Conservation (phyloP, 2,888 invertebrate genomes). For the Drosophila anomalata region DNA sequence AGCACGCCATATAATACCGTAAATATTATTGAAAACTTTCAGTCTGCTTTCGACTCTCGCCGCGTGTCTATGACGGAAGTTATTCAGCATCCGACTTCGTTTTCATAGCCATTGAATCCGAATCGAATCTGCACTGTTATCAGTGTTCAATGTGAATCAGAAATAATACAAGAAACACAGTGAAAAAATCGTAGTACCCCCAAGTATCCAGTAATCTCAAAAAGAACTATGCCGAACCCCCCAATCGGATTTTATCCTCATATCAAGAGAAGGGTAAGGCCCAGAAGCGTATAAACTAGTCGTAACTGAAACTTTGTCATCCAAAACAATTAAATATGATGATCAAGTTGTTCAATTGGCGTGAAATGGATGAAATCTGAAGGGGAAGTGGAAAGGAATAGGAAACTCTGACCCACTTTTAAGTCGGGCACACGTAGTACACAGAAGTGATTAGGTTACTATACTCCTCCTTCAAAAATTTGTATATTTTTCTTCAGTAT, state of each 20-base stretch:
- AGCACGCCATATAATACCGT: conserved; percentile 60
- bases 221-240: conserved; percentile 72
- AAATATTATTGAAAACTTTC: conserved; percentile 71
- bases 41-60: conserved; percentile 71
- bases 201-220: not conserved
- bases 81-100: conserved; percentile 11
- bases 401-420: conserved; percentile 20
- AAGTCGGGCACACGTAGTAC: not conserved
- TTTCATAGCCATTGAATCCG: conserved; percentile 4
- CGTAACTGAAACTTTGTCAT: not conserved
- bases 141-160: conserved; percentile 24
- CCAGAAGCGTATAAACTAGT: not conserved
- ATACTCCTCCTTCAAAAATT: too few species aligned
- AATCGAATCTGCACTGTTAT: conserved; percentile 16
- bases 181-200: not conserved
- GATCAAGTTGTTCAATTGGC: conserved; percentile 8
- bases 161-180: not conserved
- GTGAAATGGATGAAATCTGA: not conserved
- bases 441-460: too few species aligned
- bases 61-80: conserved; percentile 47
- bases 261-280: conserved; percentile 74
- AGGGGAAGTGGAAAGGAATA: not conserved
- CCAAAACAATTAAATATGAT: not conserved
- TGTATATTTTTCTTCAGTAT: not conserved
- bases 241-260: conserved; percentile 76